Base-by-base conservation (phyloP, 2,888 invertebrate genomes). In the Leptura quadrifasciata region DNA sequence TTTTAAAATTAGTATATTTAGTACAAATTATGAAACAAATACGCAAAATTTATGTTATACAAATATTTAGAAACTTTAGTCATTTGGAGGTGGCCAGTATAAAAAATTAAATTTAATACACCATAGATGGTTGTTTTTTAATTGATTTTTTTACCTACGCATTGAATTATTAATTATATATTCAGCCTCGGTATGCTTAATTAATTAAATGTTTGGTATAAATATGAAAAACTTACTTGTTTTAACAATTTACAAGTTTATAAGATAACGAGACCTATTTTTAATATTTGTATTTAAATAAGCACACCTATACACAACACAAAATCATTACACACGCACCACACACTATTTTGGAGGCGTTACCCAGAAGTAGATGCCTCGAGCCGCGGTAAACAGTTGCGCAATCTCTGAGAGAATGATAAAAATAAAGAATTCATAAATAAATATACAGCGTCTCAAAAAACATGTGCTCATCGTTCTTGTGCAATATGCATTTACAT, bases 291-390 rank as follows among this genome's bases (percentile, higher is more conserved):
- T 61, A 31, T 17, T 2, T 4, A 61, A 17, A 31, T 31, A 31
- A 31, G 17, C 31, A n/a, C 60, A 61, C 9, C 27, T 31, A 18
- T 24, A 24, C 24, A 24, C 24, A 24, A 5, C 24, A 21, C 31
- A 24, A 24, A 4, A 27, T 21, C 0, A 21, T 15, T 31, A 24
- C n/a, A 17, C 57, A 58, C 57, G n/a, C 12, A 17, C 24, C 24
- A 21, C 58, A 15, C 27, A 17, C 31, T 64, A 64, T 64, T 64
- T 39, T 35, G 64, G 64, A 64, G 64, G 64, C 64, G 64, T 64
- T 17, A 18, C 39, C 64, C 21, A 20, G 17, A 27, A 57, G 57
- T 21, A 57, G 57, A 20, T 57, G 57, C 57, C 57, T 57, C n/a
- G 60, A 39, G 39, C 39, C 39, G 39, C 39, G 15, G 27, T 31